Base-by-base conservation (phyloP, 2,888 invertebrate species). In the Sturmia bella region DNA sequence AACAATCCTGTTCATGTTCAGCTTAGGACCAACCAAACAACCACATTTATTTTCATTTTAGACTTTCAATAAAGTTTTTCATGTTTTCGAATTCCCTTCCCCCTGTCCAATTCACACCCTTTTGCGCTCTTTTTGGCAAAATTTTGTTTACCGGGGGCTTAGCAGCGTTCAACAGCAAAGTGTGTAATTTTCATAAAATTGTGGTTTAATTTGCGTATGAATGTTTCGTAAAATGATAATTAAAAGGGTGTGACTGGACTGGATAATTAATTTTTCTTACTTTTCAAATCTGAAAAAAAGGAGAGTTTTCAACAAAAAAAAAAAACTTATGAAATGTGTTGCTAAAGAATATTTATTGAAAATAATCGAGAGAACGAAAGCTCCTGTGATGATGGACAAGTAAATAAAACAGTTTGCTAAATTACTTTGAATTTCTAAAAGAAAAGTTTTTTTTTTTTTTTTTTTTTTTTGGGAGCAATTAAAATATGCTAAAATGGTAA, bases 211-310 rank as follows among this genome's bases (percentile, higher is more conserved):
- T 80, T 80, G 59, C 39, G 56, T 75, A 80, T 70, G 64, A 80
- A 75, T 80, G 59, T 64, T 70, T 66, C 52, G 54, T 75, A 75
- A 80, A 70, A 57, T 59, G 32, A 45, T 74, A 52, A 70, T 70
- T 74, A 56, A 27, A 59, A 66, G 75, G 70, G 80, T 75, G 80
- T 80, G 75, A 75, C 63, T 70, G 39, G 66, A 70, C 57, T 64
- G 43, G 57, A 45, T 74, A 56, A 59, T 32, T 50, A 39, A 17
- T 43, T 21, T 2, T 43, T 41, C 11, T 41, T 41, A 24, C n/a
- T 32, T 1, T 11, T 17, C n/a, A 19, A 17, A 27, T 52, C 17
- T 32, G 32, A 32, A n/a, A n/a, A 21, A 48, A 37, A 37, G 37
- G 19, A 43, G 12, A 56, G 54, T 68, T 41, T 41, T 3, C 0